Evolutionary conservation across 2,888 invertebrate genomes (phyloP).

Genomic region (Ctena decussata): DNA sequence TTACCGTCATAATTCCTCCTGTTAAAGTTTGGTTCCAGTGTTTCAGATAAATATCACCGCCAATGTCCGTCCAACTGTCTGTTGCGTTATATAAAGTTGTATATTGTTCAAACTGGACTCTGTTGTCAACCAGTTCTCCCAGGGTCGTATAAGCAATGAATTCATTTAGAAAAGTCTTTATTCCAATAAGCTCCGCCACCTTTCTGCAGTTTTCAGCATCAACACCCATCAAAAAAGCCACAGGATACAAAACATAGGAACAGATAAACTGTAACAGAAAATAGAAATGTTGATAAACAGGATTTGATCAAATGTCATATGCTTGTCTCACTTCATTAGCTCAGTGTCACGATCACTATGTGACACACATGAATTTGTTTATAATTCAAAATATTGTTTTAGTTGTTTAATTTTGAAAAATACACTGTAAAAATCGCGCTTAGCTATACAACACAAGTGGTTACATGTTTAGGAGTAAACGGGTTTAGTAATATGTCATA

Average conservation of each 20-base stretch:
- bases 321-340: too few relatives aligned
- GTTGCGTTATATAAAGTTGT: constrained; percentile 27
- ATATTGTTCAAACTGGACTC: constrained; percentile 50
- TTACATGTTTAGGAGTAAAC: too few relatives aligned
- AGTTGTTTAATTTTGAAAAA: too few relatives aligned
- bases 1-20: constrained; percentile 70
- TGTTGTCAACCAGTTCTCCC: constrained; percentile 69
- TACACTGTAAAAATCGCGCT: too few relatives aligned
- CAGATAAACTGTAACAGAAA: constrained; percentile 88
- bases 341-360: too few relatives aligned
- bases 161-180: constrained; percentile 97
- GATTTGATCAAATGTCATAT: too few relatives aligned
- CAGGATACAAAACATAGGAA: constrained; percentile 96
- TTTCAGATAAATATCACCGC: constrained; percentile 58
- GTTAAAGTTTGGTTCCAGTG: constrained; percentile 57
- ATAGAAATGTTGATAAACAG: not conserved
- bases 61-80: constrained; percentile 38
- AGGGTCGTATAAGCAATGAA: constrained; percentile 94
- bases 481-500: too few relatives aligned
- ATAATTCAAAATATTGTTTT: too few relatives aligned
- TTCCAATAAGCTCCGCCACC: constrained; percentile 94
- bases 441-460: too few relatives aligned
- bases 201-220: constrained; percentile 90
- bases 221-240: constrained; percentile 95
- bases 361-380: too few relatives aligned